Percentiles rank a stretch among this genome's conserved stretches.
These are phyloP conservation scores for Platyura marginata DNA, from an alignment of 1,140 invertebrate species.

Conservation along the genomic window DNA sequence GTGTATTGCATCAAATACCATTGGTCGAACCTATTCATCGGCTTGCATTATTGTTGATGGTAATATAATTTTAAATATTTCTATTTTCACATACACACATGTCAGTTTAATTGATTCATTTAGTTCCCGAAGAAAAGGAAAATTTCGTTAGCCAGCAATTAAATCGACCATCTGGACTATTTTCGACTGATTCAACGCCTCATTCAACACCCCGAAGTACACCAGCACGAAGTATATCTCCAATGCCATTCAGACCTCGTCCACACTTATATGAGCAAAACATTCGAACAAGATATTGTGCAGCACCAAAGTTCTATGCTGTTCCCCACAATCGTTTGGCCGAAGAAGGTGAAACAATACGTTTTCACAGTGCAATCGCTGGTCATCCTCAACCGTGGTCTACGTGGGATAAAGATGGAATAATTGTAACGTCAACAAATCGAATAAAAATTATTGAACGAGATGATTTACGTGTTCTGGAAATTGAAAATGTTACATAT, in stretches of 20 bases:
- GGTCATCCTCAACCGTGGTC: slow-evolving; percentile 60
- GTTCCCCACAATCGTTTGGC: slow-evolving; percentile 69
- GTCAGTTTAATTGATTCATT: slow-evolving; percentile 6
- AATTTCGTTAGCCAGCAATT: slow-evolving; percentile 46
- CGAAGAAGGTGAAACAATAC: slow-evolving; percentile 60
- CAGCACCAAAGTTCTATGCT: slow-evolving; percentile 67
- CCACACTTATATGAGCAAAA: slow-evolving; percentile 16
- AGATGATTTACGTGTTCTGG: slow-evolving; percentile 54
- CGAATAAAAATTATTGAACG: slow-evolving; percentile 51
- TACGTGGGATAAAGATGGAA: slow-evolving; percentile 63
- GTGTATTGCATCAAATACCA: slow-evolving; percentile 60
- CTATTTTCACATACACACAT: neutral
- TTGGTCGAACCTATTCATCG: slow-evolving; percentile 59
- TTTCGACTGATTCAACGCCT: slow-evolving; percentile 49
- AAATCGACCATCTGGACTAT: slow-evolving; percentile 37
- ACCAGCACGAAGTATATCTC: slow-evolving; percentile 46
- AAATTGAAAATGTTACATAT: slow-evolving; percentile 53
- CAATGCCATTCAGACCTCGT: slow-evolving; percentile 18
- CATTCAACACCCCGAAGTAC: slow-evolving; percentile 50
- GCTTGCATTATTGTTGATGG: slow-evolving; percentile 65
- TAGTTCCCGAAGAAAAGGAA: slow-evolving; percentile 65
- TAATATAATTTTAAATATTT: slow-evolving; percentile 25
- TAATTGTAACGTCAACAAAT: slow-evolving; percentile 37
- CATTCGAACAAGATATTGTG: slow-evolving; percentile 19
- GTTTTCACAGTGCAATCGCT: slow-evolving; percentile 60